Evolutionary conservation across 2,797 vertebrate species (phyloP), one percentile per base, ranked within the genome.

Genomic region (Molossus molossus): DNA sequence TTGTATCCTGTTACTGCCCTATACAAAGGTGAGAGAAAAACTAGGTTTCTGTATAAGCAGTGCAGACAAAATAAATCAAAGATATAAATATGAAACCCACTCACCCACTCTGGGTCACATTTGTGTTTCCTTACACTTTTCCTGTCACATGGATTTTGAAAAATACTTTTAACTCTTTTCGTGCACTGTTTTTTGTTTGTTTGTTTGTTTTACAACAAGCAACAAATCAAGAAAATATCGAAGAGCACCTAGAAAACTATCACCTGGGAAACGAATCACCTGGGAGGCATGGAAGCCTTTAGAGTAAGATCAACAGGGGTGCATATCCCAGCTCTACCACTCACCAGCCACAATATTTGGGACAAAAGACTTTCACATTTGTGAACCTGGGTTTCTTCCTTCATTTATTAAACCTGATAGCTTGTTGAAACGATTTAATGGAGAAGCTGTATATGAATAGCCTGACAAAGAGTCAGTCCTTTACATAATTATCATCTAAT

Each of bases 201-300:
- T 50, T n/a, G 33, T 88, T 50, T 29, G 27, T 82, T 75, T 82
- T 67, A 8, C n/a, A 86, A 69, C 53, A 58, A 79, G 55, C 14
- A 87, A 48, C 18, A 91, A 94, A 94, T 65, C 55, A 50, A 87
- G 82, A 37, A 94, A 83, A 77, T 40, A 87, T 9, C 9, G 70
- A 67, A 70, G 37, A 77, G 14, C 50, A 77, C 57, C 45, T 20
- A 77, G 40, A 91, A 95, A 84, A 87, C 76, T 29, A 69, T 13
- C 33, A 70, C 14, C 62, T 69, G 45, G 8, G 33, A 64, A 96
- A 85, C 40, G 27, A 92, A 96, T 53, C 91, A 87, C 45, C 37
- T 82, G 40, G 40, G 37, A 91, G 64, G 11, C 29, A 83, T 3
- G 12, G n/a, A 12, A 48, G 50, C 23, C 40, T 75, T 48, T 79